A percentile compares a stretch with the other conserved stretches of the same genome.
Conservation (phyloP, 2,113 vertebrate genomes). For the Tretioscincus oriximinensis region DNA sequence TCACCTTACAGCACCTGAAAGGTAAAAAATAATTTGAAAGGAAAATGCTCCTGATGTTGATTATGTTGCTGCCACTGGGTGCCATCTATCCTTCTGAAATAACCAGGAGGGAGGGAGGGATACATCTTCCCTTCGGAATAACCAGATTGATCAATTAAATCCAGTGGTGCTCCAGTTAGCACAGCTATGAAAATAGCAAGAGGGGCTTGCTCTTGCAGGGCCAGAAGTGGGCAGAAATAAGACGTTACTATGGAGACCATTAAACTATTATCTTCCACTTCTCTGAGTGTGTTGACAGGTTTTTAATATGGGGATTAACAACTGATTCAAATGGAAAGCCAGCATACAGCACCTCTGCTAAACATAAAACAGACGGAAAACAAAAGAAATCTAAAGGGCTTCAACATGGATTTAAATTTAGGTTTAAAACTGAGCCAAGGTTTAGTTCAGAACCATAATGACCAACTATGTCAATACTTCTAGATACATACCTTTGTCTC, state of each 20-base stretch:
- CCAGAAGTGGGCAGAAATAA: slow-evolving; percentile 17
- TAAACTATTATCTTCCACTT: slow-evolving; percentile 18
- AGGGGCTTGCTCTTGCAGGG: slow-evolving; percentile 6
- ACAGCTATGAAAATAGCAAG: not conserved
- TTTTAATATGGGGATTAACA: not conserved
- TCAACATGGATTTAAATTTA: not conserved
- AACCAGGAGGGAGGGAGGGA: not conserved
- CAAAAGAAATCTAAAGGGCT: not conserved
- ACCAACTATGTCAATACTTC: not conserved
- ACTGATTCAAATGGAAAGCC: not conserved
- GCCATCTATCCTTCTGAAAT: not conserved
- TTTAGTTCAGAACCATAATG: too few species aligned
- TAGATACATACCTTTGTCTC: not conserved
- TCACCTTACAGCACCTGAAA: not conserved
- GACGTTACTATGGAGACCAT: slow-evolving; percentile 26
- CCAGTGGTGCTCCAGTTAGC: not conserved
- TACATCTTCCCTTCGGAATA: not conserved
- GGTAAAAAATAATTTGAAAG: not conserved
- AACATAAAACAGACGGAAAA: not conserved
- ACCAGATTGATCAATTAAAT: not conserved
- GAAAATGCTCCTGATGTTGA: not conserved
- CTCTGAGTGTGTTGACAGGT: slow-evolving; percentile 15
- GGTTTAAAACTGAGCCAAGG: not conserved
- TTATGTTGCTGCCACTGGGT: not conserved
- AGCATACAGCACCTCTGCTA: not conserved